Evolutionary conservation across 2,113 vertebrate species (phyloP), one percentile per base, ranked within the genome.

Genomic region (Xiphophorus maculatus): DNA sequence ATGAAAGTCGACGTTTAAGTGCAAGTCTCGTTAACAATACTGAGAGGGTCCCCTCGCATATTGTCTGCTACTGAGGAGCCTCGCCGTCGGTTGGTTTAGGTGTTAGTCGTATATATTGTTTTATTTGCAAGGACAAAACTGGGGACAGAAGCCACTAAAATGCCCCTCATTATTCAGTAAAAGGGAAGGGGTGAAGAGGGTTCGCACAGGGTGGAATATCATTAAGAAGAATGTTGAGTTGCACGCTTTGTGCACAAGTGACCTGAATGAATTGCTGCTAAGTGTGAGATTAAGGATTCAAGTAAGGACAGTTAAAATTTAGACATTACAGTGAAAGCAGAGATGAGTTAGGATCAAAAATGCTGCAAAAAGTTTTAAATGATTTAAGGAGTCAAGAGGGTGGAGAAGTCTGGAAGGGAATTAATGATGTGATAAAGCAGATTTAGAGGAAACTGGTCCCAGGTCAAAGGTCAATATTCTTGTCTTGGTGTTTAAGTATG

Each of bases 61-160:
- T 93, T 92, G 93, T 94, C 85, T 79, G n/a, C 83, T 73, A 58
- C 71, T 48, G 74, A 83, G 74, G 87, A 86, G 82, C 81, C 80
- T 74, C 81, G 14, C 82, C 81, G 60, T 71, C 12, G 66, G 78
- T 69, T 73, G 83, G 84, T 63, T 8, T 58, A 33, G 74, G 73
- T 75, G 83, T 66, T 74, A 87, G 88, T 80, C 91, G 91, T 94
- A 94, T 94, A 94, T 94, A 94, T 93, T 93, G 88, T 94, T 94
- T 94, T 93, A 94, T 93, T 93, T 93, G 91, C 89, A 93, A 94
- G 94, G 93, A 94, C 93, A 92, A 93, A 91, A 87, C 92, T 90
- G 89, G 90, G 80, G 87, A 87, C 32, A 80, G 87, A 90, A 88
- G 86, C 83, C 83, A 82, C 88, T 93, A 90, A 91, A 89, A 84